These are phyloP conservation scores for Abrostola triplasia DNA, from an alignment of 2,888 invertebrate species.

Conservation along the genomic window DNA sequence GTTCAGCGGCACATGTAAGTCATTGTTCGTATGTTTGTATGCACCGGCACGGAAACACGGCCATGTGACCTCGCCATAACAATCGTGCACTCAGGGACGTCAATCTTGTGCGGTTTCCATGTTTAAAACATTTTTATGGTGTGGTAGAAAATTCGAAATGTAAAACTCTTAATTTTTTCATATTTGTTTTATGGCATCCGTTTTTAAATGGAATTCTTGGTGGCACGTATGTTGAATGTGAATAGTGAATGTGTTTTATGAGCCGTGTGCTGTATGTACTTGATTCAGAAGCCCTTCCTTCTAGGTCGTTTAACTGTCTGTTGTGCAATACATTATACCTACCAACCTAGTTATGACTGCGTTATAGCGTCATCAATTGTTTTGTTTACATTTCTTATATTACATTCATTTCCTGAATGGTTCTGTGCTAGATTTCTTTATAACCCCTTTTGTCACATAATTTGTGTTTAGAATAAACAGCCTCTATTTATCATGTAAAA, in stretches of 20 bases:
- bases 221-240: slow-evolving; percentile 2
- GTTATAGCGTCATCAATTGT: slow-evolving; percentile 21
- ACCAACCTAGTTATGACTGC: slow-evolving; percentile 2
- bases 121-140: slow-evolving; percentile 19
- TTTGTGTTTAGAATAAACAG: no score
- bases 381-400: slow-evolving; percentile 28
- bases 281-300: slow-evolving; percentile 23
- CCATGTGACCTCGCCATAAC: slow-evolving; percentile 46
- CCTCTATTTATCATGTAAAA: no score
- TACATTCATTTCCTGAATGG: no score
- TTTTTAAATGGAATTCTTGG: not conserved
- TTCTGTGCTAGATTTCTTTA: no score
- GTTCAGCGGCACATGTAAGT: slow-evolving; percentile 65
- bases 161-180: slow-evolving; percentile 1
- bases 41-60: slow-evolving; percentile 52
- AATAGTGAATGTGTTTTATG: slow-evolving; percentile 43
- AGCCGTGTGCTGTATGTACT: slow-evolving; percentile 8
- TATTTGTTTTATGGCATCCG: not conserved
- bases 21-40: slow-evolving; percentile 48
- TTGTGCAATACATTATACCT: slow-evolving; percentile 24
- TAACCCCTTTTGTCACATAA: no score
- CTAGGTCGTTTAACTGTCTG: slow-evolving; percentile 22
- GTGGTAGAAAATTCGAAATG: slow-evolving; percentile 6
- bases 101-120: slow-evolving; percentile 31
- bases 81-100: slow-evolving; percentile 37